Evolutionary conservation across 2,797 vertebrate species (phyloP), one percentile per base, ranked within the genome.

Genomic region (Bradypodion pumilum): DNA sequence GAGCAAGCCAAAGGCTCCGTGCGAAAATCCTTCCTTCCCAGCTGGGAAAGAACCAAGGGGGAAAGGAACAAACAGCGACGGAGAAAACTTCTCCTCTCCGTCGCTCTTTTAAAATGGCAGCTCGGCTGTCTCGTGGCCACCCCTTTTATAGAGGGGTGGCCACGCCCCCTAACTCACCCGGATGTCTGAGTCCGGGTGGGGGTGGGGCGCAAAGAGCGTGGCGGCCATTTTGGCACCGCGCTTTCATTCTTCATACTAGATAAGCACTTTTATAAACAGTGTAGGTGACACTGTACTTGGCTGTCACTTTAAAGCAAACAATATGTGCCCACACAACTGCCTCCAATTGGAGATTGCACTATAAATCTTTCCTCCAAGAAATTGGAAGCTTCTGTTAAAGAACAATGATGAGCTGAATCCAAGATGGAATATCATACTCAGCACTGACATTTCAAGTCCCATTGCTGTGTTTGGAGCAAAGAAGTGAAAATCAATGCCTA

Each of bases 401-500:
- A 37, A 25, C 23, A 84, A 42, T 56, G 88, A 82, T 60, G 1
- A 73, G 79, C 83, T 60, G 86, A 90, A 42, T 88, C 68, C 49
- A 76, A 79, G 46, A 81, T 86, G 63, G 13, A 59, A 73, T 60
- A 90, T 81, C 75, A 90, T 35, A 85, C 27, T 69, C 59, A 84
- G 42, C 52, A 37, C 40, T 10, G 59, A 82, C 27, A 81, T 85
- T 52, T 44, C 44, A 77, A 35, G 0, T 40, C 44, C 85, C 81
- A 44, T 69, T 88, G 46, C 23, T 69, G 6, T 66, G 35, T 19
- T 81, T 76, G 3, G 1, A 52, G 86, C 7, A 4, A 0, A 74
- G 85, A 87, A 89, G 86, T 85, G 80, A 0, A 90, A 89, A 88
- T 60, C 42, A 32, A 16, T 35, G 1, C 25, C 70, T 90, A 70